Evolutionary conservation across 2,888 invertebrate genomes (phyloP).

Genomic region (Microctonus brassicae): DNA sequence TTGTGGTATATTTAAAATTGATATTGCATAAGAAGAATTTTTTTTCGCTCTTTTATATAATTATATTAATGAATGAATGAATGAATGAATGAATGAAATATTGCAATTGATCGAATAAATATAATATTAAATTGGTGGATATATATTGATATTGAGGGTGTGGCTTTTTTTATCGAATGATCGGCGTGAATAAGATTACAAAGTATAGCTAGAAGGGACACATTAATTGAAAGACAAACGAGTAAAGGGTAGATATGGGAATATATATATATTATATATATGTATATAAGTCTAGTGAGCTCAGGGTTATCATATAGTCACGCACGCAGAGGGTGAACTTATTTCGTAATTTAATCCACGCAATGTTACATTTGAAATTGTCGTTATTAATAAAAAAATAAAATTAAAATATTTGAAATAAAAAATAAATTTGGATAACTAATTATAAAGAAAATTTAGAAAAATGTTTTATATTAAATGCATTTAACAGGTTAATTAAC

Average conservation of each 20-base stretch:
- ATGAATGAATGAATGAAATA: background rate
- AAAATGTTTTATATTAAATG: background rate
- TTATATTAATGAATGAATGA: background rate
- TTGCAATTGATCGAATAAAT: background rate
- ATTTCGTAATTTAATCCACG: constrained; percentile 38
- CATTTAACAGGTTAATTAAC: background rate
- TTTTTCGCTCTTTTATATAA: no score
- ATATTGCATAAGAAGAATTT: background rate
- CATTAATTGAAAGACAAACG: constrained; percentile 35
- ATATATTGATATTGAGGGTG: constrained; percentile 3
- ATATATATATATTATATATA: background rate
- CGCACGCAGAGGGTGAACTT: constrained; percentile 32
- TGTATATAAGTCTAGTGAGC: background rate
- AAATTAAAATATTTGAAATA: constrained; percentile 6
- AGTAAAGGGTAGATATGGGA: constrained; percentile 15
- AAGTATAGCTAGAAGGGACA: background rate
- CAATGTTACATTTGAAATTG: constrained; percentile 34
- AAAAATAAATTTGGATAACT: constrained; percentile 9
- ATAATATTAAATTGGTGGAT: background rate
- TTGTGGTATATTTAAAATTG: constrained; percentile 3
- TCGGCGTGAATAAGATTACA: constrained; percentile 6
- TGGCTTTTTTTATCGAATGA: background rate
- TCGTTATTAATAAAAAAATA: constrained; percentile 29
- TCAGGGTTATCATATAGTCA: constrained; percentile 30
- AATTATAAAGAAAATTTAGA: constrained; percentile 17